Percentiles rank a stretch among this genome's conserved stretches.
Conservation (phyloP, 2,113 vertebrate species). For the Dicrurus megarhynchus region DNA sequence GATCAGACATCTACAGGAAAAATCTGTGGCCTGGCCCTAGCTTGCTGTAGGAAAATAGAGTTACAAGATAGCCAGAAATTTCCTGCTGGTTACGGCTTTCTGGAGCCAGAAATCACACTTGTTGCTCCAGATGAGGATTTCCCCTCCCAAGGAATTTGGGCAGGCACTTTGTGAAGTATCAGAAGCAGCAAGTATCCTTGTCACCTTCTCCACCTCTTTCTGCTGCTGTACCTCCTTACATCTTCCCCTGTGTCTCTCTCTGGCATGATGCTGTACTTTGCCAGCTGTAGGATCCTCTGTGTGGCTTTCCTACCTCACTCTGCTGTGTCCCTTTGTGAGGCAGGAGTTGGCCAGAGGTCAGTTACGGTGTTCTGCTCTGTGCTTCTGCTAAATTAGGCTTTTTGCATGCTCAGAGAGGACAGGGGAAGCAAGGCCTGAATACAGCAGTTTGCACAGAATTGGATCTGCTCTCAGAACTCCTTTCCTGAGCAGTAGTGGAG, state of each 20-base stretch:
- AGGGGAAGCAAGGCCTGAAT: background rate
- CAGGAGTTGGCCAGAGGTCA: background rate
- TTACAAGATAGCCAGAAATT: background rate
- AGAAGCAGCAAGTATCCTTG: background rate
- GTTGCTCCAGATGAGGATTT: background rate
- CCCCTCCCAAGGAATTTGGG: background rate
- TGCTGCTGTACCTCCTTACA: rapidly evolving
- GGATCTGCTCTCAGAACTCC: background rate
- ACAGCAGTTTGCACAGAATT: background rate
- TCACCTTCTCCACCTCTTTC: no score
- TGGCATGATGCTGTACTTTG: rapidly evolving
- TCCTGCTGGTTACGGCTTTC: background rate
- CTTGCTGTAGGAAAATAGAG: background rate
- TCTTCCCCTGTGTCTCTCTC: rapidly evolving
- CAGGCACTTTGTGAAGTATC: background rate
- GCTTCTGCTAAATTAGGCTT: background rate
- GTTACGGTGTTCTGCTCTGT: rapidly evolving
- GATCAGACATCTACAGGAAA: background rate
- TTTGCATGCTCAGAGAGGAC: background rate
- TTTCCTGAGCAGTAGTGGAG: background rate
- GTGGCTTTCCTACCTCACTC: rapidly evolving
- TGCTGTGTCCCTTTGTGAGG: background rate
- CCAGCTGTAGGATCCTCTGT: background rate
- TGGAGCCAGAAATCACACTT: background rate
- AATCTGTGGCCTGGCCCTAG: background rate